A percentile compares a stretch with the other conserved stretches of the same genome.
Conservation (phyloP, 30 jellyfish, hydroid and myxozoan genomes). For the Aurelia sp. region DNA sequence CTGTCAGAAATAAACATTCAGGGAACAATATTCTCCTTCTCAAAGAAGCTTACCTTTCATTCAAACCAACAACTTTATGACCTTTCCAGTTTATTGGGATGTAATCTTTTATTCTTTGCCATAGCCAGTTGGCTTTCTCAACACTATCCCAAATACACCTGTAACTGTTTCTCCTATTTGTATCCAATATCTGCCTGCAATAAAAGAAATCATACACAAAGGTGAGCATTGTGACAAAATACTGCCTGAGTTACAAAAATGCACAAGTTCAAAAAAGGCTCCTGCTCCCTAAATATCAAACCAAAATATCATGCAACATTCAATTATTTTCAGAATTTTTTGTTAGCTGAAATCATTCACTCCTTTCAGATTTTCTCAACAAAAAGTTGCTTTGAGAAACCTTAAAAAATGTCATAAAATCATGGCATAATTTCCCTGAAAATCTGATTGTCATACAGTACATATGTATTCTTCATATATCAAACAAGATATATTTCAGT, state of each 20-base stretch:
- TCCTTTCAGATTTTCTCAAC: too few species aligned
- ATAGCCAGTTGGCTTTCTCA: slow-evolving; percentile 45
- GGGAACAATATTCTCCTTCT: neutral
- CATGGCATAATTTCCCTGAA: too few species aligned
- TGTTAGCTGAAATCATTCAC: too few species aligned
- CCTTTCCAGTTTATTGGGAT: slow-evolving; percentile 35
- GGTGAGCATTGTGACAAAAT: too few species aligned
- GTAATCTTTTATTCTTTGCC: slow-evolving; percentile 47
- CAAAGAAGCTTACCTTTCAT: slow-evolving; percentile 40
- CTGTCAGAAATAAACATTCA: too few species aligned
- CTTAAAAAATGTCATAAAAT: too few species aligned
- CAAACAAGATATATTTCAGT: too few species aligned
- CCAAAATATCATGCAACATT: neutral
- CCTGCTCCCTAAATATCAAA: neutral
- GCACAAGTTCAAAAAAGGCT: neutral
- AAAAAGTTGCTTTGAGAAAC: too few species aligned
- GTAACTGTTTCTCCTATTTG: slow-evolving; percentile 27
- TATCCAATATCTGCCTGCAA: slow-evolving; percentile 26
- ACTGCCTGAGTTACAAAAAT: neutral
- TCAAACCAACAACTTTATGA: slow-evolving; percentile 41
- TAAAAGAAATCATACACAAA: neutral
- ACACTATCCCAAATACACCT: slow-evolving; percentile 68
- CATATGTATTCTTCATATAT: too few species aligned
- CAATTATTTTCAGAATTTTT: too few species aligned
- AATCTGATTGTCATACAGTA: too few species aligned